Base-by-base conservation (phyloP, 2,888 invertebrate species). In the Acrobasis repandana region DNA sequence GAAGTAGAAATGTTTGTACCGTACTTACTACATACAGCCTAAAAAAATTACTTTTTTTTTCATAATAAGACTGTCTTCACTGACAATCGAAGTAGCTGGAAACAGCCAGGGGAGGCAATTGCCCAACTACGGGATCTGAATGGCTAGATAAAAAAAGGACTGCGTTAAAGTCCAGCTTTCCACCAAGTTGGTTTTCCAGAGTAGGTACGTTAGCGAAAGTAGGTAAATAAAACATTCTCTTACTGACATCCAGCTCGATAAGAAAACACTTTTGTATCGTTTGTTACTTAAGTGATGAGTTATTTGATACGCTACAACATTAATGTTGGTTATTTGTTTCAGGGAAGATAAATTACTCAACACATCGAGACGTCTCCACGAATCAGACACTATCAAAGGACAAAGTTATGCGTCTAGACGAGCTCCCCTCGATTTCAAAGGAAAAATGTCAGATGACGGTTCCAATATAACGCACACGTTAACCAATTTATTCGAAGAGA, bases 381-480 rank as follows among this genome's bases (percentile, higher is more conserved):
- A 47, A 52, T 60, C 38, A 28, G 52, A 15, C 18, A 15, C 14
- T 34, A 38, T 38, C n/a, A 33, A 28, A 43, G 11, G 16, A 51
- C 52, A 59, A 52, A 60, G 60, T 60, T 43, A 60, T 60, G 60
- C 46, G 60, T 60, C 60, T 60, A 60, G 60, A 52, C 60, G 28
- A 33, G 33, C 20, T 46, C 18, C 46, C 43, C 9, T 33, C 54
- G 47, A 57, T 18, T 2, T 18, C 15, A 14, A 52, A 54, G 59
- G 50, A 71, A 83, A 75, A 67, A 90, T 90, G 90, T 74, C 77
- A 62, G 82, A 83, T 61, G 83, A 82, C 33, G 73, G 79, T 8
- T 79, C 83, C 1, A 91, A 91, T 63, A 86, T 92, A 67, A 91
- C 91, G 14, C 83, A 86, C 66, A 80, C 88, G 0, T 66, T 92